Conservation (phyloP, 37 sponge, comb jelly and placozoan genomes). For the Petrosia ficiformis region DNA sequence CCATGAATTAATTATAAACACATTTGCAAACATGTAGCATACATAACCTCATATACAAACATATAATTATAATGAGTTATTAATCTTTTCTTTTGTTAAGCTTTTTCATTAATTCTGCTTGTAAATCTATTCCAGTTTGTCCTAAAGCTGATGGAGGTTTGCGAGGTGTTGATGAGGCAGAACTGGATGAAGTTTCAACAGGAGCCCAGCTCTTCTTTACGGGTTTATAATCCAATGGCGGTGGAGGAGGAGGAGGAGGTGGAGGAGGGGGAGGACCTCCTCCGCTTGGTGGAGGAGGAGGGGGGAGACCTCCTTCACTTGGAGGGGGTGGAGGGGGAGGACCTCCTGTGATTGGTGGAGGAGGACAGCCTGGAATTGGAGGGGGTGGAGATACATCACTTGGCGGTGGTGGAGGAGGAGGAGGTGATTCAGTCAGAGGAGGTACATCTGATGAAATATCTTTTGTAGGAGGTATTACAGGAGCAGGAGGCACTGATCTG, state of each 20-base stretch:
- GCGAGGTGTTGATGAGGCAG: neutral
- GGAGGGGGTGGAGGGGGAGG: slow-evolving; percentile 5
- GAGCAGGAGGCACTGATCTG: neutral
- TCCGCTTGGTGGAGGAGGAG: slow-evolving; percentile 33
- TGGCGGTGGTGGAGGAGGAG: neutral
- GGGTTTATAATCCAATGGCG: slow-evolving; percentile 31
- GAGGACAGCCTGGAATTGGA: slow-evolving; percentile 2
- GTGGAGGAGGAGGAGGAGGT: slow-evolving; percentile 46
- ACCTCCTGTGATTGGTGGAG: slow-evolving; percentile 8
- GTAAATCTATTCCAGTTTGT: slow-evolving; percentile 16
- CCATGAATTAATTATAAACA: too few relatives aligned
- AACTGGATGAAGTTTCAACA: neutral
- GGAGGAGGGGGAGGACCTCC: slow-evolving; percentile 35
- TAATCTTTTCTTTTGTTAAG: slow-evolving; percentile 24
- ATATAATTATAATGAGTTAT: too few relatives aligned
- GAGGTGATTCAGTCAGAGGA: neutral
- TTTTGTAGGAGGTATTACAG: neutral
- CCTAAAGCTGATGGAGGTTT: neutral
- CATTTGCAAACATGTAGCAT: too few relatives aligned
- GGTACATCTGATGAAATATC: neutral
- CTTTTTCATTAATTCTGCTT: slow-evolving; percentile 32
- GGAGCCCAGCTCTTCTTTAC: slow-evolving; percentile 37
- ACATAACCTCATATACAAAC: too few relatives aligned
- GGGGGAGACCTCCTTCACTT: slow-evolving; percentile 4
- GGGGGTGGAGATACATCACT: neutral